These are phyloP conservation scores for Thamnophis sirtalis DNA, from an alignment of 2,113 vertebrate species.

Conservation along the genomic window DNA sequence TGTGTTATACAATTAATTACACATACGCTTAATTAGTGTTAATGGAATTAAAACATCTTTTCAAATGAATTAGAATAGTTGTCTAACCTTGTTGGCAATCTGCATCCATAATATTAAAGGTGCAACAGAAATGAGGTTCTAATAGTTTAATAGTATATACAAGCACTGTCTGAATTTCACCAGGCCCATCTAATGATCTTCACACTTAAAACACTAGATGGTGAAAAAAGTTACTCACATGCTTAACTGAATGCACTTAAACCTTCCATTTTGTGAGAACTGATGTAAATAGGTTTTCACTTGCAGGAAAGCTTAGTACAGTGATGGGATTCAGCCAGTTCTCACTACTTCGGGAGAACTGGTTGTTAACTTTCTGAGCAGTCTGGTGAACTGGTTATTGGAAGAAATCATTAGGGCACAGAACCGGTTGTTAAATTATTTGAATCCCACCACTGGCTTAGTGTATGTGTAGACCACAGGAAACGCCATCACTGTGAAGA, in stretches of 20 bases:
- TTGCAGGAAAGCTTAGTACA: neutral
- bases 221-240: neutral
- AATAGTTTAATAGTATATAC: neutral
- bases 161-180: neutral
- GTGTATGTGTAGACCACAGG: neutral
- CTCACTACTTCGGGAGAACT: too few relatives aligned
- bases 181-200: neutral
- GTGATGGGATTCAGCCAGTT: too few relatives aligned
- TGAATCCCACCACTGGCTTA: too few relatives aligned
- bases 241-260: neutral
- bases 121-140: neutral
- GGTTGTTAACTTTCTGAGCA: too few relatives aligned
- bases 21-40: neutral
- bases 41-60: neutral
- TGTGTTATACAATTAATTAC: neutral
- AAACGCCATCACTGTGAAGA: neutral
- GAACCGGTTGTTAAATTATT: too few relatives aligned
- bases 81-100: neutral
- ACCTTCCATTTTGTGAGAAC: neutral
- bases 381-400: too few relatives aligned
- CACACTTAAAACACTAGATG: neutral
- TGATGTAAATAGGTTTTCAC: neutral
- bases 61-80: neutral
- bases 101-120: neutral
- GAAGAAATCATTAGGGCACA: too few relatives aligned